These are phyloP conservation scores for Sogatella furcifera DNA, from an alignment of 1,140 invertebrate genomes.

Conservation along the genomic window DNA sequence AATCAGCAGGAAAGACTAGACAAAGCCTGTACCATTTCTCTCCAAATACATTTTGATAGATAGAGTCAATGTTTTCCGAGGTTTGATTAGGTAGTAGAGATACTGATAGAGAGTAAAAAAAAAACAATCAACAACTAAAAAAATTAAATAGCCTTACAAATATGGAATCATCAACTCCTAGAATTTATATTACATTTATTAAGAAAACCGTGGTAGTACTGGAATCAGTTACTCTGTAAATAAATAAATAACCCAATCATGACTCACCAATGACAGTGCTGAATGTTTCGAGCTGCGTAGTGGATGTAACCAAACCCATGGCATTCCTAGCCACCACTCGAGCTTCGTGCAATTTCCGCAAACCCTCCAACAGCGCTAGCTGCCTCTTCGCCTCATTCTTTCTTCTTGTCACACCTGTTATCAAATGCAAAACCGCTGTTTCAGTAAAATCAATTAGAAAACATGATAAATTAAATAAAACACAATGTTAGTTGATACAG, in stretches of 20 bases:
- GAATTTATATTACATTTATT: slow-evolving; percentile 21
- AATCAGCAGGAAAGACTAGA: too few relatives aligned
- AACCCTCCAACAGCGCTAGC: slow-evolving; percentile 43
- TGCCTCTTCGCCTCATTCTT: slow-evolving; percentile 53
- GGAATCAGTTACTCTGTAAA: too few relatives aligned
- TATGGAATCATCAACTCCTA: neutral
- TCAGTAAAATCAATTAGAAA: too few relatives aligned
- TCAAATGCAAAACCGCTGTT: slow-evolving; percentile 10
- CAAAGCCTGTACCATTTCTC: too few relatives aligned
- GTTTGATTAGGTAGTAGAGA: neutral
- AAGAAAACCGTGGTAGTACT: neutral
- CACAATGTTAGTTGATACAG: too few relatives aligned
- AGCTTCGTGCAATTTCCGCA: slow-evolving; percentile 48
- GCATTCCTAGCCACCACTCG: slow-evolving; percentile 45
- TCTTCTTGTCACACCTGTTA: slow-evolving; percentile 54
- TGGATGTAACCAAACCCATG: slow-evolving; percentile 42
- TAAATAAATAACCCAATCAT: neutral
- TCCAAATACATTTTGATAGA: too few relatives aligned
- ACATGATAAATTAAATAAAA: too few relatives aligned
- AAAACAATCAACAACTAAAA: too few relatives aligned
- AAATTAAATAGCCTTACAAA: too few relatives aligned
- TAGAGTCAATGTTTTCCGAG: too few relatives aligned
- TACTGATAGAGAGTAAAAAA: neutral
- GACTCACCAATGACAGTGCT: slow-evolving; percentile 27
- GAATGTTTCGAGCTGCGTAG: slow-evolving; percentile 32